Evolutionary conservation across 30 jellyfish, hydroid and myxozoan genomes (phyloP), one percentile per base, ranked within the genome.

Genomic region (Pseudorhiza aurosa): DNA sequence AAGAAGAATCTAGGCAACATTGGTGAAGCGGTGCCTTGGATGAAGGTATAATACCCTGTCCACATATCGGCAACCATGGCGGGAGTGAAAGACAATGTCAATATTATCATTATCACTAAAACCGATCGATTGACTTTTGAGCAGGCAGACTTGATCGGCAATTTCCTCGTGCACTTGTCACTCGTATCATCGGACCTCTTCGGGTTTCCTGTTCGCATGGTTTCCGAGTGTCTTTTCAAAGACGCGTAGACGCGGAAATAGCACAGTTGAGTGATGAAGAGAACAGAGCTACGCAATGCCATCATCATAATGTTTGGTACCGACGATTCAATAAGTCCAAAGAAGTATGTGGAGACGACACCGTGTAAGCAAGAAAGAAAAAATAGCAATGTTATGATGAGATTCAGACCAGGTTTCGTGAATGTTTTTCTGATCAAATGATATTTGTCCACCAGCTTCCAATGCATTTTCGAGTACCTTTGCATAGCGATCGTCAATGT

Each of bases 41-140:
- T 24, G 17, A 73, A 44, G 42, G 86, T 30, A 51, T 73, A 73
- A n/a, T 73, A 73, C 47, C 86, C 86, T 17, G 86, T 73, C 86
- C 86, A 73, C 2, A 36, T 46, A 53, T 50, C 75, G 19, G 68
- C 44, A 33, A 57, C 31, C 10, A 33, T 18, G 18, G 57, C 64
- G 0, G 86, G 86, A 9, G 37, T 24, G 18, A 14, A 37, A 5
- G 72, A 73, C 18, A 73, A 10, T 4, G 51, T 40, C 10, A 73
- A 36, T 9, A 36, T 17, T 5, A 73, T 14, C 49, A 73, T 2
- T 3, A 73, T 57, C 6, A 51, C 26, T 21, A 49, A 36, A 12
- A 73, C 75, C 24, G 72, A 51, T 36, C 26, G 31, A 45, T 43
- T 43, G 19, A 73, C 60, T 43, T 35, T 57, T 10, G 47, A 42